Conservation (phyloP, 2,113 vertebrate genomes). For the Halichoeres trimaculatus region DNA sequence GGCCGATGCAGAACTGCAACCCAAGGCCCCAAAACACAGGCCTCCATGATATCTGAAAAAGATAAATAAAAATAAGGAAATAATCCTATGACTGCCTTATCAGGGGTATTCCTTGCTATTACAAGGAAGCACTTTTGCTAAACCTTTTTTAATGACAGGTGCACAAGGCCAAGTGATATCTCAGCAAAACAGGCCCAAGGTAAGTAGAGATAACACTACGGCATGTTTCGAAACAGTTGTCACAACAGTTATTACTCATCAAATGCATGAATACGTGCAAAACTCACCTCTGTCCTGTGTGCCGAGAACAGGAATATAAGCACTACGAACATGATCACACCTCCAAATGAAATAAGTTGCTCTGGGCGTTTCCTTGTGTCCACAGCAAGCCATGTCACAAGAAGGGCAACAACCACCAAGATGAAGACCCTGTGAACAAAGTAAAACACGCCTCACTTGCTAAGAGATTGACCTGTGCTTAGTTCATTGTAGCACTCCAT, state of each 20-base stretch:
- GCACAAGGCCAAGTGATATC: constrained; percentile 55
- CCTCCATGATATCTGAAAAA: constrained; percentile 88
- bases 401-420: constrained; percentile 72
- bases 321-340: constrained; percentile 86
- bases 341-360: constrained; percentile 92
- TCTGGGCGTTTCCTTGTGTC: constrained; percentile 86
- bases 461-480: not conserved
- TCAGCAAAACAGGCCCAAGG: constrained; percentile 45
- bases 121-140: constrained; percentile 42
- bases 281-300: constrained; percentile 86
- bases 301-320: constrained; percentile 89
- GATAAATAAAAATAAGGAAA: constrained; percentile 51
- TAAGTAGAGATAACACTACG: constrained; percentile 28
- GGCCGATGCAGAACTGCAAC: constrained; percentile 89
- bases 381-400: constrained; percentile 87
- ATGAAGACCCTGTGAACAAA: constrained; percentile 85
- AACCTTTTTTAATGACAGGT: constrained; percentile 27
- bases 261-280: not conserved
- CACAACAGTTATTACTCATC: not conserved
- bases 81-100: not conserved
- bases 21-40: constrained; percentile 91
- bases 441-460: constrained; percentile 4
- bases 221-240: constrained; percentile 35
- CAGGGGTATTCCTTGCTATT: constrained; percentile 11
- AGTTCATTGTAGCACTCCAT: not conserved